phyloP scores from a whole-genome alignment of 2,888 invertebrate genomes.

The Drosophila anceps region DNA sequence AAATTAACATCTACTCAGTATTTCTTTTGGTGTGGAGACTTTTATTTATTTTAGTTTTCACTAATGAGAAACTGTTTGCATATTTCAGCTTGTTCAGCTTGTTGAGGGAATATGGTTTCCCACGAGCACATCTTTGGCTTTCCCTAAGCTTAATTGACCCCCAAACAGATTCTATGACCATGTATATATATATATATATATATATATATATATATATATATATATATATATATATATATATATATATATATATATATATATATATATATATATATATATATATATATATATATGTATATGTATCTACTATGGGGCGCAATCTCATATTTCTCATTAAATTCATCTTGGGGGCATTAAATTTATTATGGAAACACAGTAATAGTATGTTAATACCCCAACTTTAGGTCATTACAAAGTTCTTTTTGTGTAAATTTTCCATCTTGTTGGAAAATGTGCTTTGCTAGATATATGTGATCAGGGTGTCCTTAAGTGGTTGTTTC shows the following conservation, averaged over 20 bases:
- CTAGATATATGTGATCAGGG: neutral
- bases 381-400: slow-evolving; percentile 12
- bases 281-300: neutral
- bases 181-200: neutral
- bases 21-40: neutral
- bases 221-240: neutral
- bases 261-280: neutral
- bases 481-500: neutral
- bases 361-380: slow-evolving; percentile 34
- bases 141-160: slow-evolving; percentile 11
- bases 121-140: slow-evolving; percentile 29
- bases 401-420: neutral
- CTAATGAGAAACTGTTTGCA: slow-evolving; percentile 7
- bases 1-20: neutral
- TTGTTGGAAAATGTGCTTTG: neutral
- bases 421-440: neutral
- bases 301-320: neutral
- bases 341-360: neutral
- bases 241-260: neutral
- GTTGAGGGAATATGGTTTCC: slow-evolving; percentile 10
- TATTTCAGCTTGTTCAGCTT: neutral
- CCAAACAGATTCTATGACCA: neutral
- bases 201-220: neutral
- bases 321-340: slow-evolving; percentile 42
- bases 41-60: neutral